Percentiles rank a stretch among this genome's conserved stretches.
Evolutionary conservation across 2,888 invertebrate species (phyloP).

Genomic region (Idaea aversata): DNA sequence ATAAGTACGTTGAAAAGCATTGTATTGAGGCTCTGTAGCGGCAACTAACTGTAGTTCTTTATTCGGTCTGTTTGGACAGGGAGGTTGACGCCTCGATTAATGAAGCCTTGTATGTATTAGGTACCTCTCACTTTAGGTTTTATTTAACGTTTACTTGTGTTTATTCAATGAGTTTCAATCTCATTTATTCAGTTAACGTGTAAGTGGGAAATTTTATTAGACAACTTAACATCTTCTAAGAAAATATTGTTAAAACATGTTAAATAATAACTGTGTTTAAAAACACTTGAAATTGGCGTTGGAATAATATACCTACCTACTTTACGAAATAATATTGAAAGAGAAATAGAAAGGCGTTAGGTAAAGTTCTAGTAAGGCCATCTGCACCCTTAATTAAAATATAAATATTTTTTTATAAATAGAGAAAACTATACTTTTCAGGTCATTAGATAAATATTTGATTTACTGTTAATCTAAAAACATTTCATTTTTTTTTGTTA

Average conservation of each 20-base stretch:
- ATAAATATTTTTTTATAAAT: too few relatives aligned
- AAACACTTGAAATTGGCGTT: neutral
- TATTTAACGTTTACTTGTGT: constrained; percentile 36
- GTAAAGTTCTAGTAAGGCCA: too few relatives aligned
- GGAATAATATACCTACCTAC: neutral
- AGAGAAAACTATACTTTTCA: too few relatives aligned
- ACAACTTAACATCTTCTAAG: neutral
- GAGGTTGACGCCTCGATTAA: constrained; percentile 65
- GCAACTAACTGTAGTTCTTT: constrained; percentile 61
- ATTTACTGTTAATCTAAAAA: too few relatives aligned
- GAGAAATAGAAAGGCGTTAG: constrained; percentile 18
- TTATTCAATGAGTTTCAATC: neutral
- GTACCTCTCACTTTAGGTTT: constrained; percentile 30
- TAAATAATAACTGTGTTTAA: neutral
- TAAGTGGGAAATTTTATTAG: neutral
- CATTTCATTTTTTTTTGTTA: too few relatives aligned
- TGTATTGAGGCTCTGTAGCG: constrained; percentile 54
- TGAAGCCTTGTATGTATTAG: constrained; percentile 34
- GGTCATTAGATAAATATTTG: too few relatives aligned
- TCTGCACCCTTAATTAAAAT: too few relatives aligned
- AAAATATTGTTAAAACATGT: neutral
- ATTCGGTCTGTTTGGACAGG: constrained; percentile 58
- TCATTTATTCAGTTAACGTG: constrained; percentile 1
- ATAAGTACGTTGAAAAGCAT: constrained; percentile 64
- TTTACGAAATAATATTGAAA: neutral